Conservation (phyloP, 1,140 invertebrate species). For the Drosophila repleta region DNA sequence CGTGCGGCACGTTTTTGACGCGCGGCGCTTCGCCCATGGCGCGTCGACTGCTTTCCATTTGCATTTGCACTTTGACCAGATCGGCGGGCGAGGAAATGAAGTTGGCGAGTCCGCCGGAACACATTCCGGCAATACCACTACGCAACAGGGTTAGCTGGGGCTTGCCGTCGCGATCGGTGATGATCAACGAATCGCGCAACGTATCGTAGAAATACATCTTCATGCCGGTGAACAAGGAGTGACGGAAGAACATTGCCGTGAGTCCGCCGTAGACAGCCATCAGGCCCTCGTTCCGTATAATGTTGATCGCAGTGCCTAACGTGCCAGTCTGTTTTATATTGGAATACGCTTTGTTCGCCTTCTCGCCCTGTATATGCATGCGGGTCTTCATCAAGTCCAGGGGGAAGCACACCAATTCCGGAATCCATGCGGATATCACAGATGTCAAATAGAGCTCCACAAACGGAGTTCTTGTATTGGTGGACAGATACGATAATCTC, state of each 20-base stretch:
- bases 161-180: conserved; percentile 13
- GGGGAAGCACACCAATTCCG: conserved; percentile 35
- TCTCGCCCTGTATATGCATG: conserved; percentile 43
- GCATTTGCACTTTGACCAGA: conserved; percentile 49
- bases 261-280: conserved; percentile 34
- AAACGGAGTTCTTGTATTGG: conserved; percentile 22
- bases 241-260: conserved; percentile 39
- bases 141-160: conserved; percentile 15
- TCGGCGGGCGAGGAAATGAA: conserved; percentile 36
- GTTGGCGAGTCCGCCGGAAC: conserved; percentile 11
- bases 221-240: conserved; percentile 37
- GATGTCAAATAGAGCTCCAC: conserved; percentile 23
- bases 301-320: conserved; percentile 17
- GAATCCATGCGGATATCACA: conserved; percentile 25
- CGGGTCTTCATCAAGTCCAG: conserved; percentile 46
- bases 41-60: conserved; percentile 48
- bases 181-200: conserved; percentile 14
- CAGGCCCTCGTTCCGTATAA: conserved; percentile 31
- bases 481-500: background rate
- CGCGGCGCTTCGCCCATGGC: conserved; percentile 30
- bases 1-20: conserved; percentile 35
- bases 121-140: conserved; percentile 12
- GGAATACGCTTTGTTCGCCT: background rate
- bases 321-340: conserved; percentile 15
- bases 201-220: conserved; percentile 36